Conservation (phyloP, 2,888 invertebrate species). For the Bembecia ichneumoniformis region DNA sequence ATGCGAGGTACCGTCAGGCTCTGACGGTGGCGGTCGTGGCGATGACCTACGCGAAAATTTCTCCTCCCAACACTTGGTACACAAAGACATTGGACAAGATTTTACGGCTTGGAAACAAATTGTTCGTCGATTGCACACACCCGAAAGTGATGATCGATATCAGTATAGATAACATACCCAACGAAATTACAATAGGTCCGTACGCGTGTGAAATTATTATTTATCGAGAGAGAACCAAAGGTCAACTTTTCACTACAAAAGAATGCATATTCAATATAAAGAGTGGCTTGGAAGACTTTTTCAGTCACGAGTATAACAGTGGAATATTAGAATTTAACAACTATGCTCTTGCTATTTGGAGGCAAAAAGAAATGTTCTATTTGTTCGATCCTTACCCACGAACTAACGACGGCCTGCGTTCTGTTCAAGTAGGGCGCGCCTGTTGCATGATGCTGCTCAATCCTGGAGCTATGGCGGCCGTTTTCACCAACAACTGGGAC, state of each 20-base stretch:
- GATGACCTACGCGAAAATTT: slow-evolving; percentile 76
- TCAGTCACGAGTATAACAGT: slow-evolving; percentile 60
- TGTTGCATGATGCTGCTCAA: slow-evolving; percentile 76
- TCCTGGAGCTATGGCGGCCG: slow-evolving; percentile 68
- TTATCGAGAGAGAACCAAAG: slow-evolving; percentile 64
- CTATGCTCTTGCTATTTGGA: slow-evolving; percentile 74
- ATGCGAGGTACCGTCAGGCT: slow-evolving; percentile 72
- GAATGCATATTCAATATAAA: slow-evolving; percentile 66
- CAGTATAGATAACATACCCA: slow-evolving; percentile 68
- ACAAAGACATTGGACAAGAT: slow-evolving; percentile 72
- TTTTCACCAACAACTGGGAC: slow-evolving; percentile 67
- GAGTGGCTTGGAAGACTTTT: slow-evolving; percentile 64
- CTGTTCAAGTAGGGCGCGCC: slow-evolving; percentile 70
- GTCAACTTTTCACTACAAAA: slow-evolving; percentile 60
- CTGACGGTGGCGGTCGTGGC: slow-evolving; percentile 73
- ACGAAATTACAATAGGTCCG: slow-evolving; percentile 69
- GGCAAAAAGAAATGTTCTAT: slow-evolving; percentile 75
- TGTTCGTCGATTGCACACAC: slow-evolving; percentile 66
- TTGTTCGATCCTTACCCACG: slow-evolving; percentile 78
- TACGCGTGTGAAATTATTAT: slow-evolving; percentile 73
- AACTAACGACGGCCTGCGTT: slow-evolving; percentile 66
- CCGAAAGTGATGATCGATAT: slow-evolving; percentile 63
- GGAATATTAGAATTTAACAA: slow-evolving; percentile 74
- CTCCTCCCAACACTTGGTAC: slow-evolving; percentile 74
- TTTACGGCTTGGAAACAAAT: slow-evolving; percentile 70